Evolutionary conservation across 2,113 vertebrate genomes (phyloP).

Genomic region (Anthoscopus minutus): DNA sequence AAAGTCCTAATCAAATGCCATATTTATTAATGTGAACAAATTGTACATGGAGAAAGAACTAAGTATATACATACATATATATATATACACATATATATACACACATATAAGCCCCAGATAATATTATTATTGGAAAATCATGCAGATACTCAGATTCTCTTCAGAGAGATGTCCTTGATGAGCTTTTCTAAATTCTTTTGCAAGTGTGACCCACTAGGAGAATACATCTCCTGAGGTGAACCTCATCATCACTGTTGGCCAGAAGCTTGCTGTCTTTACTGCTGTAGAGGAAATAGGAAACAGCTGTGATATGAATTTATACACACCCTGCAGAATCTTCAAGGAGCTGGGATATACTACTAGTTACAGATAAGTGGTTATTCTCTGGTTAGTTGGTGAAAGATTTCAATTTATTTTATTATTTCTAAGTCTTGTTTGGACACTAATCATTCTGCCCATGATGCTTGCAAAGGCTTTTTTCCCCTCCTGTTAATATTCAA

Average conservation of each 20-base stretch:
- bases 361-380: not conserved
- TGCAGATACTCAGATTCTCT: not conserved
- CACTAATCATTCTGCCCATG: not conserved
- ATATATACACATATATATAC: too few species aligned
- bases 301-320: not conserved
- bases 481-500: not conserved
- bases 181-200: not conserved
- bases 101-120: fast-evolving
- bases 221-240: not conserved
- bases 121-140: not conserved
- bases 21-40: not conserved
- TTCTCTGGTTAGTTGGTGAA: not conserved
- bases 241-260: not conserved
- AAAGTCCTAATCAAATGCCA: not conserved
- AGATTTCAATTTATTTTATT: not conserved
- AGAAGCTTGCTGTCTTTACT: not conserved
- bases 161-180: not conserved
- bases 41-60: not conserved
- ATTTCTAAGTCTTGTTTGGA: not conserved
- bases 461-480: not conserved
- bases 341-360: not conserved
- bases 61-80: not conserved
- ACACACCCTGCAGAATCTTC: not conserved
- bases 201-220: not conserved
- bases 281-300: not conserved